Conservation (phyloP, 1,140 invertebrate species). For the Drosophila tropicalis region DNA sequence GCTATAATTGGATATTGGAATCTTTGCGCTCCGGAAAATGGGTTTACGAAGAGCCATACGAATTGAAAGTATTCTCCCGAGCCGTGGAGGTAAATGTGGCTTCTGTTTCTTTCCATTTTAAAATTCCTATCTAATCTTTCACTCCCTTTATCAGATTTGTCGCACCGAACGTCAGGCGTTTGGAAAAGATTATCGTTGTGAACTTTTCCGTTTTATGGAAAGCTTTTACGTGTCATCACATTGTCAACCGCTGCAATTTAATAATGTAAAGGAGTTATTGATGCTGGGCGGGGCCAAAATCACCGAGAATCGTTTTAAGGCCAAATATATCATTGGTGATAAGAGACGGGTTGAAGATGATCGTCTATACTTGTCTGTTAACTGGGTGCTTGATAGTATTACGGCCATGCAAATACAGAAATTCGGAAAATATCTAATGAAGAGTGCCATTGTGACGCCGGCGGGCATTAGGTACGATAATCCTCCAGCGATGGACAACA, state of each 20-base stretch:
- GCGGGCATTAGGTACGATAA: constrained; percentile 54
- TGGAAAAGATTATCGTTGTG: constrained; percentile 83
- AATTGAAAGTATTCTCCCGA: constrained; percentile 84
- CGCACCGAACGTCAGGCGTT: constrained; percentile 84
- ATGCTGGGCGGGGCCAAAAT: constrained; percentile 83
- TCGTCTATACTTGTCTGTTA: constrained; percentile 81
- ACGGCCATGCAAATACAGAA: constrained; percentile 69
- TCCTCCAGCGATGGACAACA: constrained; percentile 11
- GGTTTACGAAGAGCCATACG: constrained; percentile 84
- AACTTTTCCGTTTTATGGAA: constrained; percentile 84
- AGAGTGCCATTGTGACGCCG: constrained; percentile 62
- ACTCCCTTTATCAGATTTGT: constrained; percentile 74
- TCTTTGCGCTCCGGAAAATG: constrained; percentile 84
- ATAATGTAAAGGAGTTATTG: constrained; percentile 84
- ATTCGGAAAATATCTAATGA: constrained; percentile 70
- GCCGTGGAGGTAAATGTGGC: constrained; percentile 83
- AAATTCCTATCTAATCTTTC: constrained; percentile 4
- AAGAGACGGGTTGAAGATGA: constrained; percentile 59
- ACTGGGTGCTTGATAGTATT: constrained; percentile 84
- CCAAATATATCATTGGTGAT: constrained; percentile 84
- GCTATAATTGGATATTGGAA: constrained; percentile 84
- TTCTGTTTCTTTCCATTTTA: not conserved
- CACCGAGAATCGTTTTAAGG: constrained; percentile 75
- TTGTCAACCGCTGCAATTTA: constrained; percentile 67
- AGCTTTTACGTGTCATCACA: constrained; percentile 83